Evolutionary conservation across 2,797 vertebrate genomes (phyloP).

Genomic region (Antennarius maculatus): DNA sequence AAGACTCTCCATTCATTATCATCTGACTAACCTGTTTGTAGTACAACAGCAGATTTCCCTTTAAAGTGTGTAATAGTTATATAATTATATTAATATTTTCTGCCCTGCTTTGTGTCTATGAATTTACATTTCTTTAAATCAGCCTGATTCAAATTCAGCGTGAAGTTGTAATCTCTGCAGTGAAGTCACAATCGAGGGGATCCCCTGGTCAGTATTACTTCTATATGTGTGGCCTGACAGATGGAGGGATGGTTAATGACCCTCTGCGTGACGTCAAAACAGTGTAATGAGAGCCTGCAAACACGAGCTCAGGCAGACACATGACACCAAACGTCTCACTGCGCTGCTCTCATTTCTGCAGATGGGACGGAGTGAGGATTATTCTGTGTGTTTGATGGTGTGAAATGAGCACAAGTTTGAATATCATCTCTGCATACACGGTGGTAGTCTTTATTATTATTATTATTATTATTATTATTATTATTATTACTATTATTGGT

Average conservation of each 20-base stretch:
- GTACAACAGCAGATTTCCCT: no score
- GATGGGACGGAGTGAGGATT: slow-evolving; percentile 32
- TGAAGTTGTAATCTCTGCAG: neutral
- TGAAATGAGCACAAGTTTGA: slow-evolving; percentile 22
- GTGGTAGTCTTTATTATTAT: neutral
- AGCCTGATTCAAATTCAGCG: neutral
- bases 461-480: neutral
- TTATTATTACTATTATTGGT: no score
- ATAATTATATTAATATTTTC: no score
- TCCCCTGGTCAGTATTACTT: slow-evolving; percentile 40
- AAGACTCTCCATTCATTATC: no score
- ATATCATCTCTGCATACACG: no score
- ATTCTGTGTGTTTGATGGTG: slow-evolving; percentile 39
- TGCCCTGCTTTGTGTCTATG: neutral
- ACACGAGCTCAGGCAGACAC: slow-evolving; percentile 52
- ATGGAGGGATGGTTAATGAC: slow-evolving; percentile 60
- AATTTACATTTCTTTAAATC: neutral
- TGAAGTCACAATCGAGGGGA: slow-evolving; percentile 37
- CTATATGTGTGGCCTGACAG: slow-evolving; percentile 35
- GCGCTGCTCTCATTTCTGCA: slow-evolving; percentile 51
- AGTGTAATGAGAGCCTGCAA: slow-evolving; percentile 63
- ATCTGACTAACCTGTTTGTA: no score
- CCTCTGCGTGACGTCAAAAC: slow-evolving; percentile 62
- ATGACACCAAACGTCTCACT: slow-evolving; percentile 53
- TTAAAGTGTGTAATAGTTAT: no score